Evolutionary conservation across 2,888 invertebrate genomes (phyloP).

Genomic region (Pyrocoelia pectoralis): DNA sequence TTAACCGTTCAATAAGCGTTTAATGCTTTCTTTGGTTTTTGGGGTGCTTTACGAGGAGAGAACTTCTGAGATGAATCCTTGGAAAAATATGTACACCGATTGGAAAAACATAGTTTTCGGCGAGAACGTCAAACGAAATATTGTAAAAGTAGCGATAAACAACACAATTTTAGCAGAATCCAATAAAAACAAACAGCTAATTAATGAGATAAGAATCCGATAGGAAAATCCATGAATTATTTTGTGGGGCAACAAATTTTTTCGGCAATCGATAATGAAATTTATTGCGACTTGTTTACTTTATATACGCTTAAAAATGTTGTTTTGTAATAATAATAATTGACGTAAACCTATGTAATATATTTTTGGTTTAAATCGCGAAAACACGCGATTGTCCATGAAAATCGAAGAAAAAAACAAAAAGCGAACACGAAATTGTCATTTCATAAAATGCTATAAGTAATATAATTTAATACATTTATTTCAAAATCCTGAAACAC

Average conservation of each 20-base stretch:
- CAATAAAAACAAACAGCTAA: neutral
- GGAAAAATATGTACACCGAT: too few species aligned
- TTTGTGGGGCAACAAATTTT: neutral
- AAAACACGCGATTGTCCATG: neutral
- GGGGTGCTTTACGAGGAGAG: too few species aligned
- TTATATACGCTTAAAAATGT: neutral
- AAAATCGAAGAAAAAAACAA: neutral
- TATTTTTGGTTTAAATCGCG: neutral
- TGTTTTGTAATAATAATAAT: neutral
- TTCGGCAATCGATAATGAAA: neutral
- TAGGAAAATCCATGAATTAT: neutral
- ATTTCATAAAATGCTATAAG: neutral
- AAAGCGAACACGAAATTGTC: neutral
- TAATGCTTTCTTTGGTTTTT: too few species aligned
- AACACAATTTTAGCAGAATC: neutral
- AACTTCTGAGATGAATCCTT: too few species aligned
- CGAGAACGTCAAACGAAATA: too few species aligned
- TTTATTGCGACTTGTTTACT: neutral
- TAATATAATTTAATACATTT: conserved; percentile 7
- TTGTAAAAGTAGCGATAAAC: too few species aligned
- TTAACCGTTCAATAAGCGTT: too few species aligned
- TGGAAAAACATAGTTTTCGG: too few species aligned
- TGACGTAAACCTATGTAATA: neutral
- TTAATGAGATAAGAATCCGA: neutral
- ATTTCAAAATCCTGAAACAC: conserved; percentile 6